These are phyloP conservation scores for Brenthis daphne DNA, from an alignment of 2,888 invertebrate species.

Conservation along the genomic window DNA sequence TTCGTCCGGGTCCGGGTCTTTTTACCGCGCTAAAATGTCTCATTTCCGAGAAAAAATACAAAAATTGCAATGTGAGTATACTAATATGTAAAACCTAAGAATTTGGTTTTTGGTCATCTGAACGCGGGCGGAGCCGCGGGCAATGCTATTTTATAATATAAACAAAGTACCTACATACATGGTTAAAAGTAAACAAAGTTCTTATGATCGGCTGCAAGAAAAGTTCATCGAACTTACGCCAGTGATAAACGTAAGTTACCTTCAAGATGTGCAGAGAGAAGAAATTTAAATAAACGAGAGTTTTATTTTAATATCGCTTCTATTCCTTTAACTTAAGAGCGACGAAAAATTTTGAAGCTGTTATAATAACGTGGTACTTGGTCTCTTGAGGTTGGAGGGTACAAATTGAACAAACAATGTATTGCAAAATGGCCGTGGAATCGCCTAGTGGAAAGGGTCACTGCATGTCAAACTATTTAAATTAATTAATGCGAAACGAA, in stretches of 20 bases:
- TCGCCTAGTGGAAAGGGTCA: conserved; percentile 50
- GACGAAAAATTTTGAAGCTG: conserved; percentile 34
- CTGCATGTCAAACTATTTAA: conserved; percentile 54
- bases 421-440: conserved; percentile 69
- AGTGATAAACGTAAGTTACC: conserved; percentile 41
- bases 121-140: too few species aligned
- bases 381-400: conserved; percentile 57
- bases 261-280: conserved; percentile 51
- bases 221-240: conserved; percentile 46
- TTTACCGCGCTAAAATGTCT: too few species aligned
- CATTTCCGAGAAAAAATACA: too few species aligned
- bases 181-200: conserved; percentile 3
- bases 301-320: conserved; percentile 41
- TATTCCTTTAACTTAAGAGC: conserved; percentile 42
- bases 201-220: conserved; percentile 15
- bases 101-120: too few species aligned
- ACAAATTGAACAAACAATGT: conserved; percentile 79
- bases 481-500: not conserved
- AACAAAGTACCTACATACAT: too few species aligned
- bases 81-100: too few species aligned
- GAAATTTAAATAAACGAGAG: conserved; percentile 25
- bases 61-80: too few species aligned
- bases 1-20: too few species aligned
- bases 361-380: conserved; percentile 47
- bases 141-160: too few species aligned